These are phyloP conservation scores for Phasia obesa DNA, from an alignment of 2,888 invertebrate genomes.

Conservation along the genomic window DNA sequence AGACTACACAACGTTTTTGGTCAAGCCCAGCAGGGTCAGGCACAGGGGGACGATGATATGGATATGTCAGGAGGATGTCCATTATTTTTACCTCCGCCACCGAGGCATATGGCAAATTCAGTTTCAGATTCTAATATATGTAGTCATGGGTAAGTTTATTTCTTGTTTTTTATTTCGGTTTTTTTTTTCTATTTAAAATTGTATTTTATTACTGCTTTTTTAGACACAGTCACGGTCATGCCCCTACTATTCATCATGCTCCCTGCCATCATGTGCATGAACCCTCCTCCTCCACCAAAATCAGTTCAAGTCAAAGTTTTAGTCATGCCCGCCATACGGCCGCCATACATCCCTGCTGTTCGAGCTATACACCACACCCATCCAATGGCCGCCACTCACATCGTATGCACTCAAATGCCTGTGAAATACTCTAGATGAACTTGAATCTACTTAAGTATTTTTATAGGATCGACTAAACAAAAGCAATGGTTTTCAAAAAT, in stretches of 20 bases:
- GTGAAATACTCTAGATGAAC: constrained; percentile 78
- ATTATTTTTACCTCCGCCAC: constrained; percentile 77
- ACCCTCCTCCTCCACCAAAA: constrained; percentile 73
- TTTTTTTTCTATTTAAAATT: background rate
- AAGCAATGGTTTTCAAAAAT: constrained; percentile 69
- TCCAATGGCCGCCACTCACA: constrained; percentile 79
- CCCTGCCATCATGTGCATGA: constrained; percentile 75
- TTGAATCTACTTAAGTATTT: background rate
- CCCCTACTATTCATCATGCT: constrained; percentile 73
- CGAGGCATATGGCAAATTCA: constrained; percentile 78
- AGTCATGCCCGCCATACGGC: constrained; percentile 76
- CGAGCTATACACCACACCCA: constrained; percentile 77
- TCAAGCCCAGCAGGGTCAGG: constrained; percentile 4
- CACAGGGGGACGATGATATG: constrained; percentile 67
- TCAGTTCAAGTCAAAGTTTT: constrained; percentile 81
- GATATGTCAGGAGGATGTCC: constrained; percentile 76
- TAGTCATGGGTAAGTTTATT: constrained; percentile 80
- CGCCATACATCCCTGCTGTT: constrained; percentile 81
- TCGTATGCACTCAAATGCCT: constrained; percentile 81
- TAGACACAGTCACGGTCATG: constrained; percentile 74
- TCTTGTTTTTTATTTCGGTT: background rate
- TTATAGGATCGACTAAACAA: constrained; percentile 40
- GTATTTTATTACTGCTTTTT: background rate
- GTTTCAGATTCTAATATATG: constrained; percentile 81
- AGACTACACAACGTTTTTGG: constrained; percentile 74